phyloP scores from a whole-genome alignment of 2,113 vertebrate genomes.

The Laterallus jamaicensis region DNA sequence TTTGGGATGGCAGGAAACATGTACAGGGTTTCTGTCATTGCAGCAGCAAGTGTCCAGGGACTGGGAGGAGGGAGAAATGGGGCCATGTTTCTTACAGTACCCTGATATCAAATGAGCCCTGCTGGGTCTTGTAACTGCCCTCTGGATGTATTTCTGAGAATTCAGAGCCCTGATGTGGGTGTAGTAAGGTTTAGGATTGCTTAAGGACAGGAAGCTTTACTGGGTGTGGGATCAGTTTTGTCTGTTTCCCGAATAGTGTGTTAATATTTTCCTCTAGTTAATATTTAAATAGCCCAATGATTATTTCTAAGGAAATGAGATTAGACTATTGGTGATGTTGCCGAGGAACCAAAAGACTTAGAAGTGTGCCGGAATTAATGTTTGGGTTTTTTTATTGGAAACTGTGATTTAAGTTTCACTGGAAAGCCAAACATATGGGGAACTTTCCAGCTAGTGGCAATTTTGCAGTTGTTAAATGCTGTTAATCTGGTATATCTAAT shows the following conservation, averaged over 20 bases:
- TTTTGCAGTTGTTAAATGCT: background rate
- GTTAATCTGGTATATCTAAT: background rate
- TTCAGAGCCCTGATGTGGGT: background rate
- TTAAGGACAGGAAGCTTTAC: background rate
- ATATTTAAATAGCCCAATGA: background rate
- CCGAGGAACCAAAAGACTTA: background rate
- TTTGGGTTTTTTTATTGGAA: background rate
- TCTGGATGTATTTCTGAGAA: background rate
- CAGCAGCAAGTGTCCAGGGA: background rate
- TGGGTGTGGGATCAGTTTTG: background rate
- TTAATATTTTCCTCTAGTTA: slow-evolving; percentile 1
- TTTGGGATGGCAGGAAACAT: background rate
- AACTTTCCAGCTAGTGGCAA: background rate
- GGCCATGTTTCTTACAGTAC: background rate
- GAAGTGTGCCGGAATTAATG: background rate
- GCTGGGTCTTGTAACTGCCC: background rate
- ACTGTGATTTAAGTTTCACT: background rate
- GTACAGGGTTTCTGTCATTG: background rate
- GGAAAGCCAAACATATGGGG: background rate
- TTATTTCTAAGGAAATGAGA: slow-evolving; percentile 9
- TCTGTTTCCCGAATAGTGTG: background rate
- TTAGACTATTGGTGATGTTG: background rate
- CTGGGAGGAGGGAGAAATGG: background rate
- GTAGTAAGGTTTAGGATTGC: background rate
- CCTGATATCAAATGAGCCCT: background rate